Base-by-base conservation (phyloP, 1,140 invertebrate species). In the Anthonomus grandis region DNA sequence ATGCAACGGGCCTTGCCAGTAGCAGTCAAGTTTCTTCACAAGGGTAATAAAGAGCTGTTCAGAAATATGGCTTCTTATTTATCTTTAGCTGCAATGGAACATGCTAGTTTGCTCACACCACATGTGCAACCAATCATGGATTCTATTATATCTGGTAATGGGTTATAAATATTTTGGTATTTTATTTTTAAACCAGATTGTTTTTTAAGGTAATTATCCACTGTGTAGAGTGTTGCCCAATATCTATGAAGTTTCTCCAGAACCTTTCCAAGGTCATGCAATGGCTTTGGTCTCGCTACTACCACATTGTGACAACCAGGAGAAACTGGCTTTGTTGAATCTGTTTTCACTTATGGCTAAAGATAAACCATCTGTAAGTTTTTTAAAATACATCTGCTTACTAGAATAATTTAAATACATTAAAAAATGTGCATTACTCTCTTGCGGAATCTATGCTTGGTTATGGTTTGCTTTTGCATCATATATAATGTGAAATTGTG, bases 61-160 rank as follows among this genome's bases (percentile, higher is more conserved):
- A 76, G 90, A 34, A 94, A 93, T 74, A 87, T 95, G 75, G 90
- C 92, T 42, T 89, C 90, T 45, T 96, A 97, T 75, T 76, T 97
- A 12, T 93, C 91, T 1, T 75, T 97, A 52, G 92, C 91, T n/a
- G 92, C 92, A 41, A 91, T 94, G 44, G 90, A 95, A 68, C 91
- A 94, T 76, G 87, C 91, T 19, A 83, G 86, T 56, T 74, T 95
- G 56, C 74, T 97, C 13, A 89, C 90, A 55, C 82, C 87, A 44
- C 90, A 95, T 76, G 86, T 93, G 48, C 85, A 93, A 57, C 86
- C 90, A 3, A 93, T 96, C 37, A 90, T 96, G 74, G 86, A 90
- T 68, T 93, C 89, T 55, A 89, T 95, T 49, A 86, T 93, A 65
- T 84, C 88, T 69, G 90, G 89, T 89, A 70, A 66, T 48, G 4